phyloP scores from a whole-genome alignment of 2,797 vertebrate genomes.

The Ptychobarbus kaznakovi region DNA sequence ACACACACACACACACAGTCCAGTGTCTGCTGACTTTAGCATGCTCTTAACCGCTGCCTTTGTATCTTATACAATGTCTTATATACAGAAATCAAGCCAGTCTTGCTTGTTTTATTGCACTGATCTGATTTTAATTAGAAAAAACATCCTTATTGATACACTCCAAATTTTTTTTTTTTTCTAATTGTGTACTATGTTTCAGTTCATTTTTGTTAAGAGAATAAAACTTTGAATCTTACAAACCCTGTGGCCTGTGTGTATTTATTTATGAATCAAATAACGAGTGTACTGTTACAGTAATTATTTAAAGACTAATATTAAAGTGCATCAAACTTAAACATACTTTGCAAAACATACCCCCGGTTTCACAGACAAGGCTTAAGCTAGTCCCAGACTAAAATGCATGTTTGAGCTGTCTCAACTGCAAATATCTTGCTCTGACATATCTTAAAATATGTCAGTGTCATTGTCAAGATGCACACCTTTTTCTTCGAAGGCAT shows the following conservation, averaged over 20 bases:
- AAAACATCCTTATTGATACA: background rate
- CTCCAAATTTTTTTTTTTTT: background rate
- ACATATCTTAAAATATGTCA: too few relatives aligned
- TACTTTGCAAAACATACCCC: too few relatives aligned
- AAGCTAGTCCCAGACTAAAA: too few relatives aligned
- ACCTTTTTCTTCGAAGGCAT: too few relatives aligned
- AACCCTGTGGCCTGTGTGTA: background rate
- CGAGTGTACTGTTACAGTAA: background rate
- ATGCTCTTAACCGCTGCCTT: background rate
- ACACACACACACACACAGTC: background rate
- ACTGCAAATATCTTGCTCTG: too few relatives aligned
- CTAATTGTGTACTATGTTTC: background rate
- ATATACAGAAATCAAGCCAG: background rate
- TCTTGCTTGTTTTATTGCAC: slow-evolving; percentile 48
- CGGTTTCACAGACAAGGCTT: too few relatives aligned
- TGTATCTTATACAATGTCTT: background rate
- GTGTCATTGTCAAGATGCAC: too few relatives aligned
- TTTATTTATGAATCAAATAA: background rate
- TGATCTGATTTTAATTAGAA: slow-evolving; percentile 50
- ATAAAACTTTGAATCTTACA: background rate
- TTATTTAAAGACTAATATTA: background rate
- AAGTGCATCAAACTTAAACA: background rate
- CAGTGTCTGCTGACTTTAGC: slow-evolving; percentile 12
- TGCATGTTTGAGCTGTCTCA: too few relatives aligned
- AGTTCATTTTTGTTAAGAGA: background rate